Evolutionary conservation across 2,113 vertebrate genomes (phyloP).

Genomic region (Pseudopipra pipra): DNA sequence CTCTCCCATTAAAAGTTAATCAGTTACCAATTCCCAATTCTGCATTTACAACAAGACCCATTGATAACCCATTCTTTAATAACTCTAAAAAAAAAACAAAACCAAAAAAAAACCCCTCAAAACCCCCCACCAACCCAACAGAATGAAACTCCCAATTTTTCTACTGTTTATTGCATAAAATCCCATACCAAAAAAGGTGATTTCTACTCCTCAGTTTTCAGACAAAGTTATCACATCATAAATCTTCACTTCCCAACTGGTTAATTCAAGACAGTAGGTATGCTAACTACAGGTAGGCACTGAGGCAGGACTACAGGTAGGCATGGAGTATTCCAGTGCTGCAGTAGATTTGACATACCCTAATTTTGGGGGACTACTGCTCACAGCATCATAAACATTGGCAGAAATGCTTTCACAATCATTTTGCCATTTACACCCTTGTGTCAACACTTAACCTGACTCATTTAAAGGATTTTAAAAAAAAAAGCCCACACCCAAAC

Average conservation of each 20-base stretch:
- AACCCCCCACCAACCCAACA: not conserved
- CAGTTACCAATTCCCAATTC: not conserved
- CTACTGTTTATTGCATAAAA: not conserved
- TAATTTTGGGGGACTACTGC: not conserved
- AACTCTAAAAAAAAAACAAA: not conserved
- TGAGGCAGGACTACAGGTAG: not conserved
- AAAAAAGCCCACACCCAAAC: not conserved
- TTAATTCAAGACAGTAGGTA: not conserved
- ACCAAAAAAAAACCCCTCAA: not conserved
- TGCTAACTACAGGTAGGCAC: not conserved
- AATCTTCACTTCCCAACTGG: not conserved
- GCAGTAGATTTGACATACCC: not conserved
- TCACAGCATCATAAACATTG: not conserved
- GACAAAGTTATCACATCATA: not conserved
- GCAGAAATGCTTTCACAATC: not conserved
- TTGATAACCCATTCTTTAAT: not conserved
- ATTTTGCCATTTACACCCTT: not conserved
- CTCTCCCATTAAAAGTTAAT: not conserved
- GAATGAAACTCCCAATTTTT: not conserved
- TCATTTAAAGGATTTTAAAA: not conserved
- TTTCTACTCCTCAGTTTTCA: not conserved
- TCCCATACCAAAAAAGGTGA: not conserved
- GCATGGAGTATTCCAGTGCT: not conserved
- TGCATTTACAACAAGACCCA: not conserved
- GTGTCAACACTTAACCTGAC: not conserved